Conservation (phyloP, 2,113 vertebrate genomes). For the Chloebia gouldiae region DNA sequence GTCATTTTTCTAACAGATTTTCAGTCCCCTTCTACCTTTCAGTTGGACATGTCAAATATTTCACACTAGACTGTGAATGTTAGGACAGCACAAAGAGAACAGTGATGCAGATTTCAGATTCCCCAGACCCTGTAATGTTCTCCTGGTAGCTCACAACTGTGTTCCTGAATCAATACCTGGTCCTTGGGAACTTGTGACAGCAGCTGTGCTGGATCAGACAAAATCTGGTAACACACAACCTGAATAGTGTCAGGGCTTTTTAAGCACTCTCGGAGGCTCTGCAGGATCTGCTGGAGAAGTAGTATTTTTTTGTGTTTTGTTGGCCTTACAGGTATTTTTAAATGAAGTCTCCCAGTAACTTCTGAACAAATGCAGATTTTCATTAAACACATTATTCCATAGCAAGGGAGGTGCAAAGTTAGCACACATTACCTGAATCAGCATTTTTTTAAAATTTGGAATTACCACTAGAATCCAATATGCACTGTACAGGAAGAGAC, state of each 20-base stretch:
- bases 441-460: background rate
- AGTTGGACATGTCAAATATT: background rate
- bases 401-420: background rate
- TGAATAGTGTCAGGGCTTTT: background rate
- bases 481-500: background rate
- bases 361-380: background rate
- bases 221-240: background rate
- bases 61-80: fast-evolving
- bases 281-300: background rate
- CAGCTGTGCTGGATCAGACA: background rate
- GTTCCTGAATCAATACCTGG: background rate
- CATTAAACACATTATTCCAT: background rate
- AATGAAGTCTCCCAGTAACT: background rate
- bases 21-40: background rate
- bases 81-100: background rate
- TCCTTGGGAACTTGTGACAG: background rate
- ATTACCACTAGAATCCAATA: background rate
- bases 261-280: background rate
- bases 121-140: background rate
- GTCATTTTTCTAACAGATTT: background rate
- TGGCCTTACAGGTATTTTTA: background rate
- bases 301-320: background rate
- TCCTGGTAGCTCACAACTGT: background rate
- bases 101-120: background rate
- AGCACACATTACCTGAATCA: background rate